Conservation (phyloP, 2,888 invertebrate genomes). For the Lysandra bellargus region DNA sequence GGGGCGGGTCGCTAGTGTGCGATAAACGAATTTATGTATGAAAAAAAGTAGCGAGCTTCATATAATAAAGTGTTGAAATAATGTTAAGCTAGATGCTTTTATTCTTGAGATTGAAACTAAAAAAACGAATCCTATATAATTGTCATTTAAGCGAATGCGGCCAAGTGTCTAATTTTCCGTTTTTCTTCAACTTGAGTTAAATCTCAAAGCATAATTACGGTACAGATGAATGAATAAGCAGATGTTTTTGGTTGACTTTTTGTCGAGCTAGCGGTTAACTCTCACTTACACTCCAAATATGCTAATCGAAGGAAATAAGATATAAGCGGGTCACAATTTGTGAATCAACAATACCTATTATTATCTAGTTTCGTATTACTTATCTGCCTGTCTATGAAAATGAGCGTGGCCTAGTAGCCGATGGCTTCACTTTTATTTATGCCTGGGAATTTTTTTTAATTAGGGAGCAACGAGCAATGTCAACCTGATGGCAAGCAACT, state of each 20-base stretch:
- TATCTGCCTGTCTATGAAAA: background rate
- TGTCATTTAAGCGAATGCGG: background rate
- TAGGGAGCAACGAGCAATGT: no score
- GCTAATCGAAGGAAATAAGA: constrained; percentile 22
- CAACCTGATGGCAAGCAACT: no score
- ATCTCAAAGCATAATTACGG: constrained; percentile 12
- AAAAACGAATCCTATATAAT: background rate
- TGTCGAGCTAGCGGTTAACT: constrained; percentile 8
- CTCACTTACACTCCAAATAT: constrained; percentile 21
- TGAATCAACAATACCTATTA: background rate
- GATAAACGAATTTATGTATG: no score
- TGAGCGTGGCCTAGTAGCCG: background rate
- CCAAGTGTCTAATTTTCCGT: background rate
- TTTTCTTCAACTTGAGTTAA: background rate
- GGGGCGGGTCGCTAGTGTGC: no score
- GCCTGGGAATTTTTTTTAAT: background rate
- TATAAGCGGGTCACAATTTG: constrained; percentile 18
- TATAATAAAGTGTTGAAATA: no score
- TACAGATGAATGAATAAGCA: constrained; percentile 18
- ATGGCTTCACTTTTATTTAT: background rate
- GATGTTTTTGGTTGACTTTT: constrained; percentile 13
- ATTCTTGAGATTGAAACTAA: background rate
- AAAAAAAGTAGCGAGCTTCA: no score
- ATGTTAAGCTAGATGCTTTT: no score
- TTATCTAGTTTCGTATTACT: constrained; percentile 4